These are phyloP conservation scores for Zalophus californianus DNA, from an alignment of 2,797 vertebrate genomes.

Conservation along the genomic window DNA sequence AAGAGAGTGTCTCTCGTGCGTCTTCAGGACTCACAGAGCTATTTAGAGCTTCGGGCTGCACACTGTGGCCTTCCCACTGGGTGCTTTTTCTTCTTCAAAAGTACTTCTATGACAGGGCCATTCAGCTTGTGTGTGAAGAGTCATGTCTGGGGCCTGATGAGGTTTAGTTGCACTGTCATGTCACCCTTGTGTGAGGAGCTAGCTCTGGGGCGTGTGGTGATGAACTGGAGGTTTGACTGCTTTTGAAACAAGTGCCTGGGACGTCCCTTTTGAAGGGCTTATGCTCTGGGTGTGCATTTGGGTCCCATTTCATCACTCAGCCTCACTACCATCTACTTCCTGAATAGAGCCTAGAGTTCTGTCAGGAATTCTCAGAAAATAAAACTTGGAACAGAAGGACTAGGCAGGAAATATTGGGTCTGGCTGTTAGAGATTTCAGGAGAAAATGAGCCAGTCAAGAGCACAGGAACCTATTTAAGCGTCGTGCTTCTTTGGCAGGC, in stretches of 20 bases:
- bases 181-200: neutral
- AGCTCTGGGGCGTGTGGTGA: neutral
- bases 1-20: neutral
- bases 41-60: neutral
- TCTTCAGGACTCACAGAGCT: neutral
- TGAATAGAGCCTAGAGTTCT: neutral
- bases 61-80: neutral
- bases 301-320: neutral
- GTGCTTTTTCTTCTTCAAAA: slow-evolving; percentile 67
- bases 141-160: neutral
- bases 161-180: neutral
- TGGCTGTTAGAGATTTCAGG: slow-evolving; percentile 40
- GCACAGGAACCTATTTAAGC: neutral
- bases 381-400: neutral
- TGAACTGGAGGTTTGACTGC: slow-evolving; percentile 4
- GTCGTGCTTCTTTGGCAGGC: neutral
- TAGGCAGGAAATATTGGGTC: neutral
- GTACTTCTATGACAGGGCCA: slow-evolving; percentile 49
- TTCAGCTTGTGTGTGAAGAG: neutral
- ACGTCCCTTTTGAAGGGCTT: slow-evolving; percentile 5
- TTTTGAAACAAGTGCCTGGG: neutral
- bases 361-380: slow-evolving; percentile 20
- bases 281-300: neutral
- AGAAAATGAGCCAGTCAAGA: slow-evolving; percentile 38
- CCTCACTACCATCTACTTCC: slow-evolving; percentile 5